Evolutionary conservation across 1,140 invertebrate genomes (phyloP), one percentile per base, ranked within the genome.

Genomic region (Ceratina australensis): DNA sequence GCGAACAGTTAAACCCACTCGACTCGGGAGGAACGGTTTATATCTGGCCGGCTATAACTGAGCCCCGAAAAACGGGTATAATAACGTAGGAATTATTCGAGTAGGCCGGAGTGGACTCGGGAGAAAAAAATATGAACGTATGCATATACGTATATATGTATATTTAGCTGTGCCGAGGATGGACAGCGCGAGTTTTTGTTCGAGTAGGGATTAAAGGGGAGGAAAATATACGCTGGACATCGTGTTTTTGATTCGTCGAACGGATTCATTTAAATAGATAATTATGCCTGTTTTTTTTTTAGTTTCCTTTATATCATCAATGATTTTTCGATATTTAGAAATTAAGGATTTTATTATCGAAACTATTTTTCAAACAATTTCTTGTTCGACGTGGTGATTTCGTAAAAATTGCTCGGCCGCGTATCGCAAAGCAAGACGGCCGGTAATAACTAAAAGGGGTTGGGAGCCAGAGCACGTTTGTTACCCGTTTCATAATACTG

Each of bases 401-500:
- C 10, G 10, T 50, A 61, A 60, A 52, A 50, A 50, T 47, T 42
- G 16, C 16, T 50, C 20, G 4, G 12, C 22, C n/a, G 16, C 13
- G 13, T 3, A 1, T 15, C 0, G 4, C 1, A 28, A 61, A 42
- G 4, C 42, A 3, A n/a, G 20, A 42, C 60, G 72, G 68, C 24
- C 57, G 72, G 54, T 57, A 57, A 16, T 56, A 56, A 16, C 66
- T 3, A 2, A 8, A 71, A 71, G 83, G 85, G 88, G 86, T 86
- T 74, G 76, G 78, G 60, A 78, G 24, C 65, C 28, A 52, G n/a
- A n/a, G 20, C 72, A 60, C 82, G 83, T 85, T 83, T 80, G 85
- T 90, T 87, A 87, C 82, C 88, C 87, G 89, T 84, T 88, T 89
- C 83, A 86, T 89, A 89, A 90, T 87, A 82, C 49, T 75, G 82